A percentile compares a stretch with the other conserved stretches of the same genome.
phyloP scores from a whole-genome alignment of 2,888 invertebrate species.

The Philonicus albiceps region DNA sequence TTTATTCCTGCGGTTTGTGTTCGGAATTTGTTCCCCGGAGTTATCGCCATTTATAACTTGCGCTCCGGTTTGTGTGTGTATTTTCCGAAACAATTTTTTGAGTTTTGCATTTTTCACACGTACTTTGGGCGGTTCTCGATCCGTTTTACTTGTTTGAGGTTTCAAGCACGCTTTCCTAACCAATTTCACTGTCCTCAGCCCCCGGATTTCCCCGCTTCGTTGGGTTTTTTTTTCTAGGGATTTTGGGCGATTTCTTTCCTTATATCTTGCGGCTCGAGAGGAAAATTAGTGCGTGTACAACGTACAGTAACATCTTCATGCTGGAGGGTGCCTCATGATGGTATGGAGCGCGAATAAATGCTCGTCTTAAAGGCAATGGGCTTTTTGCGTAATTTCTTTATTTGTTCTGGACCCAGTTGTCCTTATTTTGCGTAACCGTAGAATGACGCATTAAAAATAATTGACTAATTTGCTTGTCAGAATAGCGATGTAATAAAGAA shows the following conservation, averaged over 20 bases:
- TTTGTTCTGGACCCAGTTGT: not conserved
- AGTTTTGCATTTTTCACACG: constrained; percentile 39
- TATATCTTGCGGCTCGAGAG: not conserved
- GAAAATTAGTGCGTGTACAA: constrained; percentile 8
- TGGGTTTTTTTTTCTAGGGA: not conserved
- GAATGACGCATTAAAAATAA: not conserved
- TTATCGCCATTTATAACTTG: constrained; percentile 1
- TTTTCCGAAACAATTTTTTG: constrained; percentile 6
- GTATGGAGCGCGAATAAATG: not conserved
- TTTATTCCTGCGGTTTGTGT: constrained; percentile 40
- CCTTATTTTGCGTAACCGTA: not conserved
- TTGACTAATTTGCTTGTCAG: not conserved
- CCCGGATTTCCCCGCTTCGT: not conserved
- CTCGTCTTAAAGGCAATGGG: not conserved
- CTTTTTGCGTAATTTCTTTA: not conserved
- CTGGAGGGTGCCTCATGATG: not conserved
- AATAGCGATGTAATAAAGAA: not conserved
- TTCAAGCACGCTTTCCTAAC: not conserved
- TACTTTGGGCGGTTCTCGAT: not conserved
- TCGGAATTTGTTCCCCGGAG: constrained; percentile 23
- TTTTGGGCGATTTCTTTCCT: not conserved
- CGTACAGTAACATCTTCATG: constrained; percentile 8
- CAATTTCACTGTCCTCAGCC: not conserved
- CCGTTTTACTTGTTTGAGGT: not conserved
- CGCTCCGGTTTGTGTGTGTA: not conserved